These are phyloP conservation scores for Sebastiscus tertius DNA, from an alignment of 2,797 vertebrate genomes.

Conservation along the genomic window DNA sequence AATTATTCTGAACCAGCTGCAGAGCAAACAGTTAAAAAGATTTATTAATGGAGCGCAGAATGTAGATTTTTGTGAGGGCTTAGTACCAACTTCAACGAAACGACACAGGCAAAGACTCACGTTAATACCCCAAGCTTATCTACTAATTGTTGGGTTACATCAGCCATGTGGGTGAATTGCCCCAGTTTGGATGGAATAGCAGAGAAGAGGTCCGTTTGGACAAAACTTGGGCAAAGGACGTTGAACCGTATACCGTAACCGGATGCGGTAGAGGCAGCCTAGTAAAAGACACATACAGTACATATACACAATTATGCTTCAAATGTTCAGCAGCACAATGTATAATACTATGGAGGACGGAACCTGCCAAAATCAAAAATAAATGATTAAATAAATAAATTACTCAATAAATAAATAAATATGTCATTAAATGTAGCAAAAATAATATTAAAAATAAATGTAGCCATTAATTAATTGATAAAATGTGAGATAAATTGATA, in stretches of 20 bases:
- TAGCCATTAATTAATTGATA: too few species aligned
- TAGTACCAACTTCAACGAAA: neutral
- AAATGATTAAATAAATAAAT: neutral
- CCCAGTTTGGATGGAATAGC: conserved; percentile 10
- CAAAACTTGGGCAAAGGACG: conserved; percentile 74
- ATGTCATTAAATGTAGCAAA: neutral
- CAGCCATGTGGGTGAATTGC: conserved; percentile 31
- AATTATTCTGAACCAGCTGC: too few species aligned
- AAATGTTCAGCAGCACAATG: neutral
- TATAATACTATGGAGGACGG: neutral
- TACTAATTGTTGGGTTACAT: rapidly evolving
- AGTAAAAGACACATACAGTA: neutral
- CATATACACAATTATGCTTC: neutral
- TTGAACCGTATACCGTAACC: conserved; percentile 77
- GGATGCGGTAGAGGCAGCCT: conserved; percentile 62
- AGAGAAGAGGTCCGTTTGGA: conserved; percentile 66
- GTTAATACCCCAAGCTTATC: conserved; percentile 29
- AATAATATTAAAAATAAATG: too few species aligned
- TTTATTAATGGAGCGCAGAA: neutral
- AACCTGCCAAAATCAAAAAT: too few species aligned
- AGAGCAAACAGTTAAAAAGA: neutral
- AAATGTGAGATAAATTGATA: too few species aligned
- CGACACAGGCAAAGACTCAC: conserved; percentile 43
- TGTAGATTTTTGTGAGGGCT: neutral
- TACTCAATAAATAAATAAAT: neutral